Percentiles rank a stretch among this genome's conserved stretches.
phyloP scores from a whole-genome alignment of 2,113 vertebrate genomes.

The Colistium nudipinnis region DNA sequence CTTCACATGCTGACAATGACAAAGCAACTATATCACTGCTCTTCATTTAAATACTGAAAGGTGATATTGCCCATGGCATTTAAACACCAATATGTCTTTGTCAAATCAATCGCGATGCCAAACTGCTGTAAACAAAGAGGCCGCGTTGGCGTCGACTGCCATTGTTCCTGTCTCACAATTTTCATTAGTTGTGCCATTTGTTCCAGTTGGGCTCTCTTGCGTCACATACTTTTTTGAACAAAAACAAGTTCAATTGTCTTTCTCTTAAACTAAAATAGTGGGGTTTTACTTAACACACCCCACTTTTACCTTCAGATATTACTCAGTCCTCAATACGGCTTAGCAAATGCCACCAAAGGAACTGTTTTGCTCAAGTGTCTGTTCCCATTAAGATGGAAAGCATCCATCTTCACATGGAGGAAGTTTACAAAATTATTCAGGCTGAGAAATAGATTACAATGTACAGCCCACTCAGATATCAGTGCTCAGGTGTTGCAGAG shows the following conservation, averaged over 20 bases:
- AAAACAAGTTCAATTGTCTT: too few species aligned
- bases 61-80: slow-evolving; percentile 16
- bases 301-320: too few species aligned
- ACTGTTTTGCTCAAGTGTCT: background rate
- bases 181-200: background rate
- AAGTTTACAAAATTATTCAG: background rate
- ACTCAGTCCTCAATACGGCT: background rate
- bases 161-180: background rate
- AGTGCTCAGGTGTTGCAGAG: slow-evolving; percentile 57
- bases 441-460: slow-evolving; percentile 27
- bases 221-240: too few species aligned
- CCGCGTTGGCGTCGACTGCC: background rate
- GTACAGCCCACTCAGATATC: slow-evolving; percentile 19
- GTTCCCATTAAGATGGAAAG: background rate
- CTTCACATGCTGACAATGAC: slow-evolving; percentile 36
- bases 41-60: slow-evolving; percentile 35
- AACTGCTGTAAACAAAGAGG: background rate
- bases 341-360: background rate
- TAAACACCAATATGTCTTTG: slow-evolving; percentile 25
- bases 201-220: too few species aligned
- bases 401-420: background rate
- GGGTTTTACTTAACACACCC: too few species aligned
- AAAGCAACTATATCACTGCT: slow-evolving; percentile 41
- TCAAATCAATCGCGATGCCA: slow-evolving; percentile 29
- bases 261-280: too few species aligned